These are phyloP conservation scores for Taenioides sp. DNA, from an alignment of 2,797 vertebrate species.

Conservation along the genomic window DNA sequence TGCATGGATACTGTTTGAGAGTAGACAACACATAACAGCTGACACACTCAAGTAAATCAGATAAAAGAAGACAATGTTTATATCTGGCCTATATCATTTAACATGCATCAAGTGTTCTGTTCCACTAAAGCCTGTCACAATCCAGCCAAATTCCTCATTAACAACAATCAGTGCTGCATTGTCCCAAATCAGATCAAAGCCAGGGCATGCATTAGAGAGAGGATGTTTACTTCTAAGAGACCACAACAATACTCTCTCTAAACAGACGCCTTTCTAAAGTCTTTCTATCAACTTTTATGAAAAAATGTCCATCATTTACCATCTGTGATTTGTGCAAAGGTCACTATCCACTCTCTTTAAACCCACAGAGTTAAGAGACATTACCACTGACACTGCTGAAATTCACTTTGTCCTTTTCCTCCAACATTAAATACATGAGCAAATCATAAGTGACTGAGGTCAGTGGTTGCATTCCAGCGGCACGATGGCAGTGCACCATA, in stretches of 20 bases:
- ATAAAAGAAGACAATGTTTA: constrained; percentile 3
- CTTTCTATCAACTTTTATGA: not conserved
- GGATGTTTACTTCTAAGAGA: constrained; percentile 22
- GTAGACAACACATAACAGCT: not conserved
- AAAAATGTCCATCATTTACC: not conserved
- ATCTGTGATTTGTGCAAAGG: not conserved
- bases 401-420: not conserved
- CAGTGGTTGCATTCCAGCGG: not conserved
- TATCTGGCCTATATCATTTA: constrained; percentile 44
- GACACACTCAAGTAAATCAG: not conserved
- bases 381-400: not conserved
- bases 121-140: constrained; percentile 30
- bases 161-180: constrained; percentile 51
- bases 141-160: constrained; percentile 51
- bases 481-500: no score
- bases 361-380: not conserved
- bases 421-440: not conserved
- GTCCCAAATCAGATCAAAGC: constrained; percentile 40
- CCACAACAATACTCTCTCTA: not conserved
- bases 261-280: not conserved
- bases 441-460: not conserved
- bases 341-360: not conserved
- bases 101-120: constrained; percentile 26
- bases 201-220: constrained; percentile 34
- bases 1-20: not conserved